Evolutionary conservation across 2,797 vertebrate genomes (phyloP), one percentile per base, ranked within the genome.

Genomic region (Coendou prehensilis): DNA sequence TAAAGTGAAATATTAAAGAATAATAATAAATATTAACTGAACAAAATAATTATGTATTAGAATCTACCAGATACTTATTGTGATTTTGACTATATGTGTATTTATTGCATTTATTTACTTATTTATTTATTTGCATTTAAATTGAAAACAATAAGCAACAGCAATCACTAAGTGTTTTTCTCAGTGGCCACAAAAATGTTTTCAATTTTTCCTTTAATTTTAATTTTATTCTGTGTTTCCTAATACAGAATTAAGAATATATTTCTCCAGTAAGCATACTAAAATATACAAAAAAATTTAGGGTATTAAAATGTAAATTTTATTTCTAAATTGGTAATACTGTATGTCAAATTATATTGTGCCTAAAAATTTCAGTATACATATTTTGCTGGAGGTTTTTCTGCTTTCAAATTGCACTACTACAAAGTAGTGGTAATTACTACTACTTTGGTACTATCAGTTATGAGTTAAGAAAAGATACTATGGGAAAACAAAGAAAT

Each of bases 401-500:
- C 73, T 41, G 56, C 45, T 91, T 90, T 94, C 73, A 94, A 50
- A 75, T 22, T 47, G 8, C 6, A 57, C 1, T 80, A 28, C 3
- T 45, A 94, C 11, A 56, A 87, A 81, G 7, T 95, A 1, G 13
- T 45, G 13, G n/a, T 71, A 33, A 64, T 33, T 64, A 64, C 5
- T 50, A 9, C 5, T 50, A 50, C 9, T 56, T 87, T 67, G 18
- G 56, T 37, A 54, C 47, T 45, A n/a, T 4, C 17, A 76, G 18
- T 76, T 92, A n/a, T 28, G 33, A 83, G 17, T 94, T 83, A 92
- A 89, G 67, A 75, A 88, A 94, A 79, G 56, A 81, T 30, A 89
- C 59, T 71, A 84, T 54, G 2, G 28, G 14, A 54, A 82, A 82
- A 57, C 0, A 45, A 89, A 17, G 64, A 91, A 59, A 41, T 41